Base-by-base conservation (phyloP, 2,113 vertebrate genomes). In the Centropus bengalensis region DNA sequence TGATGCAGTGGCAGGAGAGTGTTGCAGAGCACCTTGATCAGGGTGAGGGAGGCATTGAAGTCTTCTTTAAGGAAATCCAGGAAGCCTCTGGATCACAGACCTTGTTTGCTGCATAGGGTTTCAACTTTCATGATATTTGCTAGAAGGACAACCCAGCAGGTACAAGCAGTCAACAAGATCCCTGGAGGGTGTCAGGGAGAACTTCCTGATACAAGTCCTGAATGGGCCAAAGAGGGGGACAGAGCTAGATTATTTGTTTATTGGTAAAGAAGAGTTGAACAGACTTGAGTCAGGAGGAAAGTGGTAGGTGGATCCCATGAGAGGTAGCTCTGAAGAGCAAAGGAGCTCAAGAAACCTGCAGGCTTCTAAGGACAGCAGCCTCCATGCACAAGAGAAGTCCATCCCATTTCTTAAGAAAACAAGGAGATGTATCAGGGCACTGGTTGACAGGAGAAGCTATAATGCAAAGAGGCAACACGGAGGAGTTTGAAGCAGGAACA, bases 151-250 rank as follows among this genome's bases (percentile, higher is more conserved):
- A n/a, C 32, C 21, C 9, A 47, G 17, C 24, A 52, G 36, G 28
- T 56, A 21, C 12, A 47, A 56, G 36, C 40, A 62, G 42, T 24
- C 21, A 40, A 59, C 5, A 30, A 32, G 12, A 54, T 6, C 63
- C 47, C 30, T 67, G 30, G 23, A 49, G 22, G 4, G 6, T 44
- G 23, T 16, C 60, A 56, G 55, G 17, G 6, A 44, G 28, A 66
- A 23, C 6, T 33, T 76, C 27, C 40, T 64, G 33, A 28, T 17
- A 17, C 10, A 54, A 58, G 3, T 44, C 30, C 38, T 40, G 23
- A 2, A 1, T 22, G 21, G 60, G 27, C 12, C 30, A 5, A 5
- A 0, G 1, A 8, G 3, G 5, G 6, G 26, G 59, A 71, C 33
- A 40, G 10, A 63, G 27, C 73, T 81, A n/a, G 20, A 49, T 40